Conservation (phyloP, 2,888 invertebrate species). For the Ormyrus pomaceus region DNA sequence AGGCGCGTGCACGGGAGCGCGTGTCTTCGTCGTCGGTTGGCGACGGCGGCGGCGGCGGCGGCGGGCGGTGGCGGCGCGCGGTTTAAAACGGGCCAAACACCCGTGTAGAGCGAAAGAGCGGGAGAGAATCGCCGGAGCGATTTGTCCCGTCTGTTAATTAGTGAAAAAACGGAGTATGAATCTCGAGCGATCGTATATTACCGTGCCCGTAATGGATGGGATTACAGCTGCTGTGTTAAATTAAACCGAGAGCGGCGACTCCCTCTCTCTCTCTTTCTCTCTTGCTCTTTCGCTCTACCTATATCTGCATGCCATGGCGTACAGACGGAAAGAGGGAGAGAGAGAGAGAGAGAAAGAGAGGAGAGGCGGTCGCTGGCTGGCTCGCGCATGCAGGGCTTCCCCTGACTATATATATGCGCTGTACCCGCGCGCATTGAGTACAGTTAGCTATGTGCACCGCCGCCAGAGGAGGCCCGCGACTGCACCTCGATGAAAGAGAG, state of each 20-base stretch:
- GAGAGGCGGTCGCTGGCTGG: conserved; percentile 27
- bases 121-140: conserved; percentile 68
- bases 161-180: conserved; percentile 76
- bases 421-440: conserved; percentile 5
- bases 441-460: conserved; percentile 45
- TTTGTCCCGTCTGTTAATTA: conserved; percentile 77
- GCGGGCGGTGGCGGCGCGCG: not conserved
- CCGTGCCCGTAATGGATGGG: conserved; percentile 74
- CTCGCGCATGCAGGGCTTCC: conserved; percentile 8
- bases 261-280: conserved; percentile 40
- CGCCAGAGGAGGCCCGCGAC: conserved; percentile 28
- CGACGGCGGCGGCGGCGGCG: no score
- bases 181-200: conserved; percentile 77
- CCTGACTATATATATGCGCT: conserved; percentile 8
- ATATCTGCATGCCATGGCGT: conserved; percentile 35
- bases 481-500: conserved; percentile 10
- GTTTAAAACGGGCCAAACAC: not conserved
- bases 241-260: conserved; percentile 70
- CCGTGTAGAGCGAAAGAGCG: not conserved
- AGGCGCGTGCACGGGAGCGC: conserved; percentile 18
- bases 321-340: conserved; percentile 21
- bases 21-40: no score
- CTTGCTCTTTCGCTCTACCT: not conserved
- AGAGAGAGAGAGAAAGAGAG: conserved; percentile 30
- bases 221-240: conserved; percentile 76